A percentile compares a stretch with the other conserved stretches of the same genome.
Conservation (phyloP, 2,888 invertebrate species). For the Parnassius glacialis region DNA sequence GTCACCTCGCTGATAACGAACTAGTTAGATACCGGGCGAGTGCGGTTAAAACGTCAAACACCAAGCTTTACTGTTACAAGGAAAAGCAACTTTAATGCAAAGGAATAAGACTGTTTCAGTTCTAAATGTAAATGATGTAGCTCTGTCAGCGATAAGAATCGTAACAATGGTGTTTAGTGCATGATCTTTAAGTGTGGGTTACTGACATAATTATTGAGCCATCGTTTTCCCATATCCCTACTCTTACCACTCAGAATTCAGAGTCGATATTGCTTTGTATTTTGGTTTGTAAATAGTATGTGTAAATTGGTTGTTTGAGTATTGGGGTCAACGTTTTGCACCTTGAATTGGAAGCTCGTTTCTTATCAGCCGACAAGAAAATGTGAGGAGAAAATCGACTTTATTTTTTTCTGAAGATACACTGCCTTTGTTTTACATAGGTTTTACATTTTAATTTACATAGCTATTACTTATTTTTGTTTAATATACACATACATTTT, state of each 20-base stretch:
- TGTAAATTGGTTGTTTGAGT: conserved; percentile 31
- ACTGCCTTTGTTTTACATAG: conserved; percentile 5
- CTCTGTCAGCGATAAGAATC: conserved; percentile 24
- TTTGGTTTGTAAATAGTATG: conserved; percentile 1
- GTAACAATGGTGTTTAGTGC: conserved; percentile 29
- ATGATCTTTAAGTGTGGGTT: conserved; percentile 31
- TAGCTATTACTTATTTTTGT: too few relatives aligned
- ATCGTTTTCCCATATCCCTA: conserved; percentile 23
- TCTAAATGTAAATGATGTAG: conserved; percentile 6
- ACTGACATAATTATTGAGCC: conserved; percentile 30
- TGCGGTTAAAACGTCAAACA: conserved; percentile 18
- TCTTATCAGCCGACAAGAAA: conserved; percentile 68
- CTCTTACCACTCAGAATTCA: conserved; percentile 5
- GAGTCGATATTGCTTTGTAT: conserved; percentile 31
- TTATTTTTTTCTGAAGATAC: conserved; percentile 29
- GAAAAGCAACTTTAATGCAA: conserved; percentile 27
- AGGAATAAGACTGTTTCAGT: conserved; percentile 10
- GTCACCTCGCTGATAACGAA: conserved; percentile 43
- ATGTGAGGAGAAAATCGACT: conserved; percentile 53
- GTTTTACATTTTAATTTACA: too few relatives aligned
- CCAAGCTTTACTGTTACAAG: not conserved
- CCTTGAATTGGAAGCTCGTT: conserved; percentile 62
- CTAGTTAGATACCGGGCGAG: conserved; percentile 37
- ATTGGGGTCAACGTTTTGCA: conserved; percentile 73
- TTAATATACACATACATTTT: too few relatives aligned